A percentile compares a stretch with the other conserved stretches of the same genome.
These are phyloP conservation scores for Orbicella faveolata DNA, from an alignment of 64 coral and sea anemone species.

Conservation along the genomic window DNA sequence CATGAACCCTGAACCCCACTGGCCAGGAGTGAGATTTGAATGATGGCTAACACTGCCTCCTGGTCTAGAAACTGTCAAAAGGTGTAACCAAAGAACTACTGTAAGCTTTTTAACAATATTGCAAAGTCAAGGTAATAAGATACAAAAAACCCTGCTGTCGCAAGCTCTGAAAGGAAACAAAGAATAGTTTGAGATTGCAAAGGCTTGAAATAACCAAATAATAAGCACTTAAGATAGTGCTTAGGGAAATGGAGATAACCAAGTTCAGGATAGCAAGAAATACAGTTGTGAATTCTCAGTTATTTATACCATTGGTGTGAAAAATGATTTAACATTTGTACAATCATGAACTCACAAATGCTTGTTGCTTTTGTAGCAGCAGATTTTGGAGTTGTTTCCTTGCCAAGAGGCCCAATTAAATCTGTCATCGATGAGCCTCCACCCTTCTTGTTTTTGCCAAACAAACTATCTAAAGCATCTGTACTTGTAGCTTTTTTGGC, in stretches of 20 bases:
- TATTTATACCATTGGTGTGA: no score
- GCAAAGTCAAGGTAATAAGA: not conserved
- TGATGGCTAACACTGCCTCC: constrained; percentile 5
- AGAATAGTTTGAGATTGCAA: no score
- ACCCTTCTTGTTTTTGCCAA: constrained; percentile 22
- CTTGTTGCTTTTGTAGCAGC: not conserved
- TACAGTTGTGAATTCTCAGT: no score
- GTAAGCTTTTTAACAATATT: not conserved
- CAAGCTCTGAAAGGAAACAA: no score
- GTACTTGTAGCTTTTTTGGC: constrained; percentile 4
- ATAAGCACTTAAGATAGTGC: no score
- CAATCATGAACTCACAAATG: constrained; percentile 12
- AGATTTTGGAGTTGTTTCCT: not conserved
- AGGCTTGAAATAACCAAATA: no score
- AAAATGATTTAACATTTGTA: no score
- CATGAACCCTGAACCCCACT: constrained; percentile 42
- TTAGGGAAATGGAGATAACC: no score
- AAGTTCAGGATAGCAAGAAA: no score
- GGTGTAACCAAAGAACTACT: not conserved
- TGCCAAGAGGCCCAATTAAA: constrained; percentile 38
- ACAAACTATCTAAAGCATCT: constrained; percentile 27
- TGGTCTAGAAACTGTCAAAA: constrained; percentile 14
- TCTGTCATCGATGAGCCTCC: not conserved
- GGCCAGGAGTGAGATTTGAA: not conserved
- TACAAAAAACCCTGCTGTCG: no score